These are phyloP conservation scores for Lepus townsendii DNA, from an alignment of 2,797 vertebrate species.

Conservation along the genomic window DNA sequence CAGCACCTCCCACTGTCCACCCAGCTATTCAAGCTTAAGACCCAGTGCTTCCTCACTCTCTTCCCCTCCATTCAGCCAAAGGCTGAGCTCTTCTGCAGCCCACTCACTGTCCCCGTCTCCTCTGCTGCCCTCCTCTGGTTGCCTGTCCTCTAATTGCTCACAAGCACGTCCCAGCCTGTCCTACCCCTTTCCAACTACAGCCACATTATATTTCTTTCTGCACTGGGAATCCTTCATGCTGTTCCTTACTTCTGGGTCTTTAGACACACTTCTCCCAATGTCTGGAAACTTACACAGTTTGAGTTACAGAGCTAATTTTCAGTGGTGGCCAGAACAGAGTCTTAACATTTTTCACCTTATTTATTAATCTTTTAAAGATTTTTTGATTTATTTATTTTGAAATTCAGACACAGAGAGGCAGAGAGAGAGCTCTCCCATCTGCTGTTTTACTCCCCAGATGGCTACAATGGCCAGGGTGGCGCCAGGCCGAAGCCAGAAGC, in stretches of 20 bases:
- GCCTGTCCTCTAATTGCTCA: no score
- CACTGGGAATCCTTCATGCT: no score
- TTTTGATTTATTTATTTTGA: no score
- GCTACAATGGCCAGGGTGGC: no score
- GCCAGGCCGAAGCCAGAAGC: no score
- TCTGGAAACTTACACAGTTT: neutral
- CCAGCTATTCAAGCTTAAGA: neutral
- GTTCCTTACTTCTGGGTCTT: neutral
- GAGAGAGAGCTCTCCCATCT: no score
- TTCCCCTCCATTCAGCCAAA: neutral
- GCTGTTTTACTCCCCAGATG: no score
- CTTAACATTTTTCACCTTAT: neutral
- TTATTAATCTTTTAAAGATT: no score
- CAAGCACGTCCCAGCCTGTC: neutral
- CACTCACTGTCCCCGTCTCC: fast-evolving
- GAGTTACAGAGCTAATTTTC: neutral
- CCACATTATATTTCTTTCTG: neutral
- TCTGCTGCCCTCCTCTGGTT: no score
- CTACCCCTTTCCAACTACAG: neutral
- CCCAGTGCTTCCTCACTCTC: neutral
- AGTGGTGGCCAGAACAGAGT: neutral
- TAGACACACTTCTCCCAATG: neutral
- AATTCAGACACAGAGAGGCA: no score
- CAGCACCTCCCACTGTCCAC: no score
- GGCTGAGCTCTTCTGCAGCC: neutral